Conservation (phyloP, 64 coral and sea anemone genomes). For the Stichodactyla helianthus region DNA sequence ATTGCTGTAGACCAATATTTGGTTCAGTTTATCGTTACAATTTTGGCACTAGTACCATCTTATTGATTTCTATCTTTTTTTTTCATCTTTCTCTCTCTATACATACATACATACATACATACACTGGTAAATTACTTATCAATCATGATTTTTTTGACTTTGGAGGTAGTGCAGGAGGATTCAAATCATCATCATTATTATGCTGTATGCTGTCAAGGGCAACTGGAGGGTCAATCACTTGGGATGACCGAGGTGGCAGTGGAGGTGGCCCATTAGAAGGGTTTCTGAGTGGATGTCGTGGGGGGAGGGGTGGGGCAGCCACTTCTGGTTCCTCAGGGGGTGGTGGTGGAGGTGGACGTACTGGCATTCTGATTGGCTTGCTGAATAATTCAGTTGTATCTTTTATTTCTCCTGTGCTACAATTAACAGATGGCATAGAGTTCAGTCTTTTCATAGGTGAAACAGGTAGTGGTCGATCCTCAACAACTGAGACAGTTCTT, state of each 20-base stretch:
- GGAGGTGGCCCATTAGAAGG: slow-evolving; percentile 38
- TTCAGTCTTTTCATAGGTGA: slow-evolving; percentile 35
- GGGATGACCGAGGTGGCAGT: slow-evolving; percentile 53
- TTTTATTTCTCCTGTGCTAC: not conserved
- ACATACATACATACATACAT: not conserved
- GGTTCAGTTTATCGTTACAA: too few species aligned
- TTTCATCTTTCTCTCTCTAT: not conserved
- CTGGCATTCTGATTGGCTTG: slow-evolving; percentile 39
- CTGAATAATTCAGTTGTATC: not conserved
- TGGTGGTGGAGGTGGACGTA: slow-evolving; percentile 16
- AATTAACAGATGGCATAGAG: slow-evolving; percentile 18
- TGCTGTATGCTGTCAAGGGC: not conserved
- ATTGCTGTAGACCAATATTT: too few species aligned
- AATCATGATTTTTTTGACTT: slow-evolving; percentile 57
- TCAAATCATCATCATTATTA: slow-evolving; percentile 38
- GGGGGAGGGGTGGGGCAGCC: slow-evolving; percentile 73
- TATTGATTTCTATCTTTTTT: too few species aligned
- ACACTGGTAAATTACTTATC: too few species aligned
- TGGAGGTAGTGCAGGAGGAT: slow-evolving; percentile 73
- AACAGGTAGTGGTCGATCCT: slow-evolving; percentile 39
- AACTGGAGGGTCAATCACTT: slow-evolving; percentile 17
- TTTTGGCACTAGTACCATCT: too few species aligned
- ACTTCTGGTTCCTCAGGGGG: slow-evolving; percentile 18
- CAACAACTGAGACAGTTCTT: slow-evolving; percentile 44
- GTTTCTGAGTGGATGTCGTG: slow-evolving; percentile 31